Percentiles rank a stretch among this genome's conserved stretches.
Conservation (phyloP, 2,888 invertebrate genomes). For the Salticus scenicus region DNA sequence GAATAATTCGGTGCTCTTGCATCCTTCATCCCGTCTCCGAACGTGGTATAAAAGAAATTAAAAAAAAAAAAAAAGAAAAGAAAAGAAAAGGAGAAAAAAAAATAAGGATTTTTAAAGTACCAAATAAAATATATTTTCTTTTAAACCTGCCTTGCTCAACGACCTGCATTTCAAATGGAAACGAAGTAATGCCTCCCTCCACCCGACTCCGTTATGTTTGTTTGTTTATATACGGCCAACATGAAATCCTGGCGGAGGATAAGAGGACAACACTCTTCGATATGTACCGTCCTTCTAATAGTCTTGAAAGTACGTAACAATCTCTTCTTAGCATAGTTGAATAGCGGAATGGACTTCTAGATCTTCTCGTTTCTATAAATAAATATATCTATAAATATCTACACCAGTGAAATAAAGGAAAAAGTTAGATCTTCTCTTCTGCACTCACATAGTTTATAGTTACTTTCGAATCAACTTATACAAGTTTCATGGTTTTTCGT, state of each 20-base stretch:
- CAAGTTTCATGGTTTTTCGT: slow-evolving; percentile 3
- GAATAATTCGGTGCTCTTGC: not conserved
- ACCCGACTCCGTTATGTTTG: not conserved
- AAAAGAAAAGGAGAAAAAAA: slow-evolving; percentile 1
- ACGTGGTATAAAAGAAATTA: slow-evolving; percentile 1
- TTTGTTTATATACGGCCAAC: not conserved
- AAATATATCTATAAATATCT: not conserved
- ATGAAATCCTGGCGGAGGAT: slow-evolving; percentile 36
- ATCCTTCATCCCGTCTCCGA: not conserved
- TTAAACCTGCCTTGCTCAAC: slow-evolving; percentile 33
- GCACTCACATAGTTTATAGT: slow-evolving; percentile 17
- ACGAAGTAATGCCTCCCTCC: slow-evolving; percentile 21
- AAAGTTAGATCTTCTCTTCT: slow-evolving; percentile 13
- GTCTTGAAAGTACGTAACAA: slow-evolving; percentile 48
- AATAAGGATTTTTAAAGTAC: too few species aligned
- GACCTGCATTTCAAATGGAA: slow-evolving; percentile 31
- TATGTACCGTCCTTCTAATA: slow-evolving; percentile 41
- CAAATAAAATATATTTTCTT: slow-evolving; percentile 38
- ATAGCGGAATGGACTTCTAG: slow-evolving; percentile 1
- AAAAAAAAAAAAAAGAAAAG: not conserved
- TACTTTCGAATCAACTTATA: slow-evolving; percentile 10
- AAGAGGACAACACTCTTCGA: slow-evolving; percentile 28
- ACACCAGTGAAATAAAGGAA: not conserved
- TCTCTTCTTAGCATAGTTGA: slow-evolving; percentile 54
- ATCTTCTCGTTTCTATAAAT: not conserved